Evolutionary conservation across 1,140 invertebrate genomes (phyloP).

Genomic region (Trachelipus rathkii): DNA sequence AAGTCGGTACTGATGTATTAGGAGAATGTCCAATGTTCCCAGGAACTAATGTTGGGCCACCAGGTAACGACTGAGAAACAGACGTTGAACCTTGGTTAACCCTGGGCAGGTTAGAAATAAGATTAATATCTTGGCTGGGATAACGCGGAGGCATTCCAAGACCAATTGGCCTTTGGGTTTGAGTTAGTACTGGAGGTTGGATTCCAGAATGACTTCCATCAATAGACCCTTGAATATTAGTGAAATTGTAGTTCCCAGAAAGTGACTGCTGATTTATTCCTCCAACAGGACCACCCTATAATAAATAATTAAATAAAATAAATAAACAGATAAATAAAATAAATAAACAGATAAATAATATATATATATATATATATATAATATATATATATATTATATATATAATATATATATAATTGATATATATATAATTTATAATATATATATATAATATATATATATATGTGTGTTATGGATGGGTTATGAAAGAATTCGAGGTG

Average conservation of each 20-base stretch:
- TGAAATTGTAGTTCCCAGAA: background rate
- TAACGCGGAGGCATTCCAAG: background rate
- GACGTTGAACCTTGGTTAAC: background rate
- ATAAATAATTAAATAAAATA: background rate
- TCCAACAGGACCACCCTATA: background rate
- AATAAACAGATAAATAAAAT: no score
- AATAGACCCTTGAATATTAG: background rate
- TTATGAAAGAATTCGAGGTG: no score
- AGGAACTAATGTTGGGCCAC: background rate
- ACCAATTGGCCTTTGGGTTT: background rate
- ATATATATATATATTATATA: no score
- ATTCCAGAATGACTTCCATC: background rate
- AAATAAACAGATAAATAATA: no score
- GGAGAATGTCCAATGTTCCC: background rate
- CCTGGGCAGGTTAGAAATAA: background rate
- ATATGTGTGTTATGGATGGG: no score
- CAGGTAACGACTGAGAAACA: background rate
- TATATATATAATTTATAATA: no score
- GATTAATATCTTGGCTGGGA: background rate
- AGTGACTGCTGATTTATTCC: background rate
- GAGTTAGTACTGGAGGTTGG: background rate
- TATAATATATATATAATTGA: no score
- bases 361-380: no score
- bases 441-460: no score
- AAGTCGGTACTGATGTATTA: background rate